Conservation (phyloP, 2,113 vertebrate genomes). For the Varanus salvator region DNA sequence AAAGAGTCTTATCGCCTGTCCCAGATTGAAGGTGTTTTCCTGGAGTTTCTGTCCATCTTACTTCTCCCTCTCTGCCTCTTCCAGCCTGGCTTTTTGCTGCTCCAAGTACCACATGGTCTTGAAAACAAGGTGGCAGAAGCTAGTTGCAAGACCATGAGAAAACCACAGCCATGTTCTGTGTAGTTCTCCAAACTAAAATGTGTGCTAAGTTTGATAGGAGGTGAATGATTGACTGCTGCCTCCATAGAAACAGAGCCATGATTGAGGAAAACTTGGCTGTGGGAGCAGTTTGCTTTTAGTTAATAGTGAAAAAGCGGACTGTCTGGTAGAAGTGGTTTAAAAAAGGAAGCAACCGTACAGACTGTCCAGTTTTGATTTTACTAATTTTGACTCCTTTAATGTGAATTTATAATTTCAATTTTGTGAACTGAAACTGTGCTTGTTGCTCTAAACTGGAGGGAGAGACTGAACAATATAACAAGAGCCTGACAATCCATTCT, state of each 20-base stretch:
- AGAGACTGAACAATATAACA: constrained; percentile 68
- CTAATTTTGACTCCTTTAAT: constrained; percentile 55
- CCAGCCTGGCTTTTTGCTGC: no score
- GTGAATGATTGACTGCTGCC: no score
- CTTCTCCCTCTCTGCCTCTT: no score
- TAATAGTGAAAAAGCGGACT: not conserved
- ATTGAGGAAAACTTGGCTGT: not conserved
- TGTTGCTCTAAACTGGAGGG: constrained; percentile 69
- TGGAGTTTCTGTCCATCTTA: no score
- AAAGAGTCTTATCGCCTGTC: no score
- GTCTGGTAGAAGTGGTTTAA: not conserved
- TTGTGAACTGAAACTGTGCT: constrained; percentile 67
- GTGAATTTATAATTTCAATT: constrained; percentile 64
- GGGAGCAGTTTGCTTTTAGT: constrained; percentile 1
- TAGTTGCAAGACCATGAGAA: not conserved
- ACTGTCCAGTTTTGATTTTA: constrained; percentile 35
- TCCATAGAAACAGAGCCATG: not conserved
- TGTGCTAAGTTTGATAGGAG: not conserved
- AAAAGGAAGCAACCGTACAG: not conserved
- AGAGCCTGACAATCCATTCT: constrained; percentile 68
- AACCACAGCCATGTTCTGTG: not conserved
- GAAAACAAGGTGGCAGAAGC: not conserved
- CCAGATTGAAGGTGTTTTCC: no score
- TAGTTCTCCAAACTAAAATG: not conserved
- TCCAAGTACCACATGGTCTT: not conserved